phyloP scores from a whole-genome alignment of 1,140 invertebrate genomes.

The Diachasmimorpha longicaudata region DNA sequence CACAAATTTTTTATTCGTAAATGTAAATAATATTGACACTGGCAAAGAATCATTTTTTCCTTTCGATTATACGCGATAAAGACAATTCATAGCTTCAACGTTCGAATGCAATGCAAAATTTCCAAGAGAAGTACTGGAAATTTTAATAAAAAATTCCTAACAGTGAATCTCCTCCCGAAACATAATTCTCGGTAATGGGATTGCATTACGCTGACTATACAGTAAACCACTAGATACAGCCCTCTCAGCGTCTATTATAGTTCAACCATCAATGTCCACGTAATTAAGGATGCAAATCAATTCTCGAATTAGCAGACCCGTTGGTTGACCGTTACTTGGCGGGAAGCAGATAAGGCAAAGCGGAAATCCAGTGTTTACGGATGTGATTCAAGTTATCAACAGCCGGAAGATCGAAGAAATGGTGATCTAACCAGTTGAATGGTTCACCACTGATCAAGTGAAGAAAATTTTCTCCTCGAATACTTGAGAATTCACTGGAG shows the following conservation, averaged over 20 bases:
- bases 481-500: not conserved
- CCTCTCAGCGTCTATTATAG: not conserved
- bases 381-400: conserved; percentile 2
- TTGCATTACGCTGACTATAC: not conserved
- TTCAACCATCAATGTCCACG: not conserved
- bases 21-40: too few species aligned
- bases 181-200: not conserved
- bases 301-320: not conserved
- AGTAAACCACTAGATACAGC: not conserved
- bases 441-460: not conserved
- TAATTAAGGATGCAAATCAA: conserved; percentile 1
- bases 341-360: not conserved
- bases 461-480: not conserved
- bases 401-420: not conserved
- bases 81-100: too few species aligned
- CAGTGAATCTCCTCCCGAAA: not conserved
- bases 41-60: too few species aligned
- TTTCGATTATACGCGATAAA: too few species aligned
- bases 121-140: too few species aligned
- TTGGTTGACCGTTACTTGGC: not conserved
- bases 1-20: too few species aligned
- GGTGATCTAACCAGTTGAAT: conserved; percentile 2
- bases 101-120: too few species aligned
- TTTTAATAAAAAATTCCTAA: too few species aligned
- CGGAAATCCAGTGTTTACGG: conserved; percentile 4